Conservation (phyloP, 2,888 invertebrate species). For the Celastrina argiolus region DNA sequence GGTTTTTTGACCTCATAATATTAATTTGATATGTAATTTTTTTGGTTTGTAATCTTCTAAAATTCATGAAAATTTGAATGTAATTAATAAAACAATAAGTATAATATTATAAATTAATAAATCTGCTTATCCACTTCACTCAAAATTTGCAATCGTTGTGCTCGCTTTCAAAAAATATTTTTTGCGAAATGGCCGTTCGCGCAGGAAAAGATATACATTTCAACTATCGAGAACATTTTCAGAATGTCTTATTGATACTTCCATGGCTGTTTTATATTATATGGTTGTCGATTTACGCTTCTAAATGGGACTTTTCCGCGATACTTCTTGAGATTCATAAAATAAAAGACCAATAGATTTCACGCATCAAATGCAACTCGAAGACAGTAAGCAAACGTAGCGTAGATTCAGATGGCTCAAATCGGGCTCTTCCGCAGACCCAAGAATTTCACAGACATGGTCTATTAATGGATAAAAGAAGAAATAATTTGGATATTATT, state of each 20-base stretch:
- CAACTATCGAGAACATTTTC: not conserved
- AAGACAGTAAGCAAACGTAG: slow-evolving; percentile 62
- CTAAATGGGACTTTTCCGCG: not conserved
- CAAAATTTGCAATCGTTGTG: too few relatives aligned
- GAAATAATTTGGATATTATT: not conserved
- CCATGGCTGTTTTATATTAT: slow-evolving; percentile 26
- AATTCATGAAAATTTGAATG: too few relatives aligned
- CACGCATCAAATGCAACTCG: slow-evolving; percentile 43
- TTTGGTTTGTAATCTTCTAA: too few relatives aligned
- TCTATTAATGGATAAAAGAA: not conserved
- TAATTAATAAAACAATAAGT: too few relatives aligned
- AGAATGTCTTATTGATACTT: slow-evolving; percentile 21
- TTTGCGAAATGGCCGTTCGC: too few relatives aligned
- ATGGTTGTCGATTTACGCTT: slow-evolving; percentile 21
- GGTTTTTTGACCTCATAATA: too few relatives aligned
- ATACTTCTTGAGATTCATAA: slow-evolving; percentile 1
- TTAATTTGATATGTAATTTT: too few relatives aligned
- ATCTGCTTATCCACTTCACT: too few relatives aligned
- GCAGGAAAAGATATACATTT: too few relatives aligned
- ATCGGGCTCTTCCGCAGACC: slow-evolving; percentile 38
- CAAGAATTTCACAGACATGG: not conserved
- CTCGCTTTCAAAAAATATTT: too few relatives aligned
- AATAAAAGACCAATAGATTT: slow-evolving; percentile 42
- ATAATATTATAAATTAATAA: too few relatives aligned
- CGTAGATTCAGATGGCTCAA: slow-evolving; percentile 56